Percentiles rank a stretch among this genome's conserved stretches.
phyloP scores from a whole-genome alignment of 2,113 vertebrate species.

The Sporophila hypoxantha region DNA sequence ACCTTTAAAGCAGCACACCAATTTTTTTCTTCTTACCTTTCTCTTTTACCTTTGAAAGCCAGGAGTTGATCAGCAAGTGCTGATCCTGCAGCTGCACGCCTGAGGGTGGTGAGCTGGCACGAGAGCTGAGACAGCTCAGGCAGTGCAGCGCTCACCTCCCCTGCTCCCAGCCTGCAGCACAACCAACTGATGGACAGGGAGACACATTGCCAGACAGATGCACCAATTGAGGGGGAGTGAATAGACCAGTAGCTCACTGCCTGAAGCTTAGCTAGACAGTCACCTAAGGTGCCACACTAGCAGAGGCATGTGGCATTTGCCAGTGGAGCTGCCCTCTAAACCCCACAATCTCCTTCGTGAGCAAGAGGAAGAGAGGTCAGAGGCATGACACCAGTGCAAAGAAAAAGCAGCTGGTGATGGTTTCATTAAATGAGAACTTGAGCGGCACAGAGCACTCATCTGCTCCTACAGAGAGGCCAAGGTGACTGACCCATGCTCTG shows the following conservation, averaged over 20 bases:
- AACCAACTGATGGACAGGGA: rapidly evolving
- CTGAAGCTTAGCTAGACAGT: neutral
- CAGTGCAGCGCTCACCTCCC: neutral
- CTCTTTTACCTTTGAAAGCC: neutral
- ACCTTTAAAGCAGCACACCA: neutral
- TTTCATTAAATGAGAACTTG: neutral
- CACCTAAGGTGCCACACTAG: neutral
- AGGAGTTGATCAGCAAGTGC: neutral
- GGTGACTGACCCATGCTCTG: rapidly evolving
- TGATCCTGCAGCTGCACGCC: neutral
- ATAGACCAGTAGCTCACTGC: neutral
- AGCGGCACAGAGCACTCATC: neutral
- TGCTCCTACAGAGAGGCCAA: neutral
- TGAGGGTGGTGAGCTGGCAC: neutral
- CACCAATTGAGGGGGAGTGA: neutral
- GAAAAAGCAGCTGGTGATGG: neutral
- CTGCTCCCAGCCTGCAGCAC: neutral
- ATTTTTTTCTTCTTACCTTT: neutral
- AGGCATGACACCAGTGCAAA: neutral
- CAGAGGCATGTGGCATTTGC: neutral
- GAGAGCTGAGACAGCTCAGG: neutral
- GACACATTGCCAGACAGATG: neutral
- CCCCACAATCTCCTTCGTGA: rapidly evolving
- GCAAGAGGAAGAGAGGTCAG: neutral
- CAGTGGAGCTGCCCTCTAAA: neutral